Percentiles rank a stretch among this genome's conserved stretches.
phyloP scores from a whole-genome alignment of 1,140 invertebrate genomes.

The Lamellibrachia luymesi region DNA sequence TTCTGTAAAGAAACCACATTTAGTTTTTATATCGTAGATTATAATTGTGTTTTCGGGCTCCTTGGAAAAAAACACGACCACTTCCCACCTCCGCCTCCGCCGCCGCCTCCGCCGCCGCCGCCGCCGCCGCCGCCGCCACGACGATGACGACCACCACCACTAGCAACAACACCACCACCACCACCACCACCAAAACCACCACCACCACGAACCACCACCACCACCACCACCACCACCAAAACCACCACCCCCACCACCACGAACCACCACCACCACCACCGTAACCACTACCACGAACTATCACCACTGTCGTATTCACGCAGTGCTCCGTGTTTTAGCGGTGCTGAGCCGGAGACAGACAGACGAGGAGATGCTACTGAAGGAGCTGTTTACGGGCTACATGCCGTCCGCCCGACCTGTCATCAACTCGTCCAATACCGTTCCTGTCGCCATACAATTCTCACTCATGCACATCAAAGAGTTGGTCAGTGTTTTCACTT shows the following conservation, averaged over 20 bases:
- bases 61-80: too few relatives aligned
- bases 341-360: slow-evolving; percentile 8
- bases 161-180: too few relatives aligned
- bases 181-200: too few relatives aligned
- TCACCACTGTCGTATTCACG: not conserved
- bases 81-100: too few relatives aligned
- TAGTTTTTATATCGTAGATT: not conserved
- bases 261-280: too few relatives aligned
- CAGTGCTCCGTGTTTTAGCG: not conserved
- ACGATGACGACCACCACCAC: too few relatives aligned
- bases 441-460: slow-evolving; percentile 25
- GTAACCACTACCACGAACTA: too few relatives aligned
- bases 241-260: too few relatives aligned
- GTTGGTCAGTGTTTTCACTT: slow-evolving; percentile 21
- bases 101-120: too few relatives aligned
- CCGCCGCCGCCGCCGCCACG: too few relatives aligned
- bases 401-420: slow-evolving; percentile 26
- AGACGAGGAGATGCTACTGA: slow-evolving; percentile 25
- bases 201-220: too few relatives aligned
- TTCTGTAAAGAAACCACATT: not conserved
- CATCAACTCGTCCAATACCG: slow-evolving; percentile 26
- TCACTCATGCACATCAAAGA: slow-evolving; percentile 33
- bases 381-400: slow-evolving; percentile 25
- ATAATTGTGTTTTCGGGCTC: not conserved
- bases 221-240: too few relatives aligned